Conservation (phyloP, 2,113 vertebrate species). For the Zeus faber region DNA sequence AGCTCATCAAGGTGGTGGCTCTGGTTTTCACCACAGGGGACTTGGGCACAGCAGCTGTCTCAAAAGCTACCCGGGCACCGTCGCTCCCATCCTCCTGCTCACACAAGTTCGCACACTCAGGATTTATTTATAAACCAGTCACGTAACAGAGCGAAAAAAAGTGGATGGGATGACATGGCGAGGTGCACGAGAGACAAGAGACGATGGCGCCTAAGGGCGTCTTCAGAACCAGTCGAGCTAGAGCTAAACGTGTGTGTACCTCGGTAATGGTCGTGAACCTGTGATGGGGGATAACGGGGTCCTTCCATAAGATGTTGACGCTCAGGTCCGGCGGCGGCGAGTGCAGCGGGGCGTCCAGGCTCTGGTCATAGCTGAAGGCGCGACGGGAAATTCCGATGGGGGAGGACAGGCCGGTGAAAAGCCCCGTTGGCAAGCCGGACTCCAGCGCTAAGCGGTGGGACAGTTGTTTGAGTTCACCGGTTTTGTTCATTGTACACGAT, state of each 20-base stretch:
- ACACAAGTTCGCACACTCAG: constrained; percentile 28
- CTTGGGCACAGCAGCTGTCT: constrained; percentile 57
- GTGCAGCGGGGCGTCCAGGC: constrained; percentile 82
- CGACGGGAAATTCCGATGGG: constrained; percentile 79
- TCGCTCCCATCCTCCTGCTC: constrained; percentile 78
- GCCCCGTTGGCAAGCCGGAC: constrained; percentile 51
- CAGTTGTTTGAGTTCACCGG: not conserved
- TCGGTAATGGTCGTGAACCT: constrained; percentile 81
- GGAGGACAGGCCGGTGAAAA: constrained; percentile 77
- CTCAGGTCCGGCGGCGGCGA: constrained; percentile 84
- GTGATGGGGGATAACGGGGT: constrained; percentile 86
- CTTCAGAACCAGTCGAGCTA: not conserved
- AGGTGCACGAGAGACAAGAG: too few relatives aligned
- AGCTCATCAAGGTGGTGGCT: constrained; percentile 90
- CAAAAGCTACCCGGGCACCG: constrained; percentile 43
- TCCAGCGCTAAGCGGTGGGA: constrained; percentile 50
- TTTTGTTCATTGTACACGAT: not conserved
- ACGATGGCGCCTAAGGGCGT: too few relatives aligned
- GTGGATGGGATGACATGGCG: too few relatives aligned
- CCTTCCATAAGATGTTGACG: constrained; percentile 79
- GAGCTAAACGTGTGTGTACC: constrained; percentile 64
- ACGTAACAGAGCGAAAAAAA: too few relatives aligned
- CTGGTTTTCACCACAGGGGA: constrained; percentile 86
- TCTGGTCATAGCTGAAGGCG: constrained; percentile 87
- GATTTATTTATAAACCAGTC: constrained; percentile 14